Percentiles rank a stretch among this genome's conserved stretches.
Conservation (phyloP, 2,888 invertebrate genomes). For the Trachelus stipa region DNA sequence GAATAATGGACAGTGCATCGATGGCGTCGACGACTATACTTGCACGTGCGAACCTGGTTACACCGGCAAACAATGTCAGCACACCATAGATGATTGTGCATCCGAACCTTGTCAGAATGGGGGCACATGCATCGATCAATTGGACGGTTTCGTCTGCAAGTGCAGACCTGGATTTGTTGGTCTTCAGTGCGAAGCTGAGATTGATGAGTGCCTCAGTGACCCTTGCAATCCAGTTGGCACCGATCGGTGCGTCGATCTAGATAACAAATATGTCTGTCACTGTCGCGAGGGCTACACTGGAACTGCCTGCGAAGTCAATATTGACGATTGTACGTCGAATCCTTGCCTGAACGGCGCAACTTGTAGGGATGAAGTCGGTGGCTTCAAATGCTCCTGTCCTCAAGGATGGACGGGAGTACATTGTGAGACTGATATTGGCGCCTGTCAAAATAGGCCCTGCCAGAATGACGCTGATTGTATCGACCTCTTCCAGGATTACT, state of each 20-base stretch:
- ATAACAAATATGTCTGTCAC: constrained; percentile 87
- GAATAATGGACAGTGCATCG: constrained; percentile 93
- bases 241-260: constrained; percentile 88
- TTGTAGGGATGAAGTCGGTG: constrained; percentile 87
- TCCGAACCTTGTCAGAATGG: constrained; percentile 93
- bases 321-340: constrained; percentile 86
- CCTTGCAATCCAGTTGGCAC: constrained; percentile 93
- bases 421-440: constrained; percentile 89
- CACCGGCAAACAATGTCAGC: constrained; percentile 93
- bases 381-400: constrained; percentile 84
- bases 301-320: constrained; percentile 83
- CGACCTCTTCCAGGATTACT: constrained; percentile 90
- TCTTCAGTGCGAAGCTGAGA: constrained; percentile 92
- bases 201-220: constrained; percentile 91
- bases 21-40: constrained; percentile 83
- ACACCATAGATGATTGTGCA: constrained; percentile 91
- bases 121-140: constrained; percentile 86
- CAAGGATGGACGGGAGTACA: constrained; percentile 89
- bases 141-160: constrained; percentile 92
- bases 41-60: constrained; percentile 95
- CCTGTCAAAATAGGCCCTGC: constrained; percentile 88
- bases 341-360: constrained; percentile 92
- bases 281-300: constrained; percentile 93
- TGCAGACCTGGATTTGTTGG: constrained; percentile 94
- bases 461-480: constrained; percentile 94